Evolutionary conservation across 2,113 vertebrate species (phyloP).

Genomic region (Triplophysa rosa): DNA sequence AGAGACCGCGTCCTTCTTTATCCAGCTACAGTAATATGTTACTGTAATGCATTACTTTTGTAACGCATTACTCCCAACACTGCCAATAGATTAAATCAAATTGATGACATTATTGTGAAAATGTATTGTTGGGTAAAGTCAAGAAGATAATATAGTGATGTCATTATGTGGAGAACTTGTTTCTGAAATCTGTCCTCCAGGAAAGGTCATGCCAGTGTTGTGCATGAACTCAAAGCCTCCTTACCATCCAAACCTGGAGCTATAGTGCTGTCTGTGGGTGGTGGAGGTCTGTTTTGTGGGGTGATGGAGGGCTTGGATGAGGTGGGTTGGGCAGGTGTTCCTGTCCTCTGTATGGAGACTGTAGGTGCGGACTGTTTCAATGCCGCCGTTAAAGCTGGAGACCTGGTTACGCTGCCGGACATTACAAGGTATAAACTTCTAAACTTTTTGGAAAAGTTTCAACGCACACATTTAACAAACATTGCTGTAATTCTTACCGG

Average conservation of each 20-base stretch:
- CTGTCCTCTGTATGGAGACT: conserved; percentile 77
- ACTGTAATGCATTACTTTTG: too few relatives aligned
- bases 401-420: conserved; percentile 73
- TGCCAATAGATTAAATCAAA: too few relatives aligned
- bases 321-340: conserved; percentile 73
- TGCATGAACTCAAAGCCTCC: conserved; percentile 68
- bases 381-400: conserved; percentile 69
- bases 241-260: conserved; percentile 73
- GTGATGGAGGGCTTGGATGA: conserved; percentile 73
- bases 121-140: too few relatives aligned
- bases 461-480: background rate
- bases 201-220: conserved; percentile 74
- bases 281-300: conserved; percentile 80
- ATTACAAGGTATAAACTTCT: conserved; percentile 73
- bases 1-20: too few relatives aligned
- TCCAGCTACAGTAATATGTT: too few relatives aligned
- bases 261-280: conserved; percentile 75
- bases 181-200: conserved; percentile 53
- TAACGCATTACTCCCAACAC: too few relatives aligned
- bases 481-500: background rate
- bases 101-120: too few relatives aligned
- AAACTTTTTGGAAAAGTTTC: background rate
- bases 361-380: conserved; percentile 76
- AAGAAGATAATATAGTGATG: too few relatives aligned
- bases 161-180: too few relatives aligned